A percentile compares a stretch with the other conserved stretches of the same genome.
Conservation (phyloP, 2,797 vertebrate genomes). For the Squalus acanthias region DNA sequence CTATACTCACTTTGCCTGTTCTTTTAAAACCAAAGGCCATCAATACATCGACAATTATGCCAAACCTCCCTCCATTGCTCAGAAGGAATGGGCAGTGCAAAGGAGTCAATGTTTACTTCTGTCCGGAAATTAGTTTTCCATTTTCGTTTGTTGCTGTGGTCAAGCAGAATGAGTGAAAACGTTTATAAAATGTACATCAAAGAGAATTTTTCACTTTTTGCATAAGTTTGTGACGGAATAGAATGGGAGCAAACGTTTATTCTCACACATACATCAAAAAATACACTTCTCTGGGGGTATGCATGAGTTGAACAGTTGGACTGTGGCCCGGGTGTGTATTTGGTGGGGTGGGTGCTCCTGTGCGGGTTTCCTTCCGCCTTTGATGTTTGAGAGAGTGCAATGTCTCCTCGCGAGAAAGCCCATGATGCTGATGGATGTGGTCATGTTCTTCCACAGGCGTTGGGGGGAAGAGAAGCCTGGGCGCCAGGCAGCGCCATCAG, state of each 20-base stretch:
- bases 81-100: neutral
- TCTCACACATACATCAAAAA: too few species aligned
- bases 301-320: too few species aligned
- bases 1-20: too few species aligned
- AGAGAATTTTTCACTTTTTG: neutral
- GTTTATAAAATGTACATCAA: neutral
- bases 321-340: neutral
- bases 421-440: conserved; percentile 21
- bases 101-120: neutral
- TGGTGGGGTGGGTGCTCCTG: neutral
- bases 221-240: neutral
- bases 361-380: neutral
- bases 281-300: too few species aligned
- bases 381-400: neutral
- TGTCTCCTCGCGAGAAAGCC: conserved; percentile 36
- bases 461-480: neutral
- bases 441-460: neutral
- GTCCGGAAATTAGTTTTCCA: neutral
- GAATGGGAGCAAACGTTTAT: neutral
- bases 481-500: conserved; percentile 13
- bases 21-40: too few species aligned
- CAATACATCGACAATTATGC: neutral
- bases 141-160: too few species aligned
- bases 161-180: too few species aligned
- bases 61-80: neutral